These are phyloP conservation scores for Lagenorhynchus albirostris DNA, from an alignment of 2,113 vertebrate genomes.

Conservation along the genomic window DNA sequence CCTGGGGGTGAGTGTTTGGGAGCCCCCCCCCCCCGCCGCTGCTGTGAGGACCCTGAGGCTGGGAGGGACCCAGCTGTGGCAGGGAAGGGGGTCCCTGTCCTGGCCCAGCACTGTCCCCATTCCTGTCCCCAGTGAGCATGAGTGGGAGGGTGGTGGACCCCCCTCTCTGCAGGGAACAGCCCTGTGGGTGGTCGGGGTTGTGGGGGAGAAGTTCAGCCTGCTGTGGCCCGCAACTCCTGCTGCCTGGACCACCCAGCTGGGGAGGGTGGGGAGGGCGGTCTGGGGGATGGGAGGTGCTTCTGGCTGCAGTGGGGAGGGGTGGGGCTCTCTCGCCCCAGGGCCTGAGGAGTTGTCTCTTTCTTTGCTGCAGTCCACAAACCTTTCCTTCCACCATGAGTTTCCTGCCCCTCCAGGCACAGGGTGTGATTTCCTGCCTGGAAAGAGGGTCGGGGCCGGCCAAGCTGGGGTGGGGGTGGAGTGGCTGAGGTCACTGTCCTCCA, in stretches of 20 bases:
- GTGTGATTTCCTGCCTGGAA: conserved; percentile 70
- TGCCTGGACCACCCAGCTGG: conserved; percentile 41
- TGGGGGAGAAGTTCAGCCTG: not conserved
- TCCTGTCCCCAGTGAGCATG: not conserved
- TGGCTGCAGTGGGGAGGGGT: not conserved
- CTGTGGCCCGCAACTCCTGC: not conserved
- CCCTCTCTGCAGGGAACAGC: not conserved
- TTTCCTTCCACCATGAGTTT: conserved; percentile 11
- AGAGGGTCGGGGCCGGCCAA: not conserved
- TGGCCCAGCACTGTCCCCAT: not conserved
- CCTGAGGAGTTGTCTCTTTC: conserved; percentile 10
- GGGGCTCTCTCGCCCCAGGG: not conserved
- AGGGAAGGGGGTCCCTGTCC: not conserved
- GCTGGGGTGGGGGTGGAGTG: not conserved
- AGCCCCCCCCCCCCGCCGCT: not conserved
- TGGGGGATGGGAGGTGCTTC: not conserved
- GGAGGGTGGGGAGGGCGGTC: not conserved
- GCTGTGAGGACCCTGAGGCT: not conserved
- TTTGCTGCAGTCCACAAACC: not conserved
- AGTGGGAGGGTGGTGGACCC: not conserved
- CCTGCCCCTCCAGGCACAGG: conserved; percentile 3
- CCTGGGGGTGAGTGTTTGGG: conserved; percentile 84
- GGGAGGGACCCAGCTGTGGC: not conserved
- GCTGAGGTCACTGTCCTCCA: not conserved
- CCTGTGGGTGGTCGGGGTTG: not conserved